Evolutionary conservation across 2,113 vertebrate genomes (phyloP).

Genomic region (Pygoscelis adeliae): DNA sequence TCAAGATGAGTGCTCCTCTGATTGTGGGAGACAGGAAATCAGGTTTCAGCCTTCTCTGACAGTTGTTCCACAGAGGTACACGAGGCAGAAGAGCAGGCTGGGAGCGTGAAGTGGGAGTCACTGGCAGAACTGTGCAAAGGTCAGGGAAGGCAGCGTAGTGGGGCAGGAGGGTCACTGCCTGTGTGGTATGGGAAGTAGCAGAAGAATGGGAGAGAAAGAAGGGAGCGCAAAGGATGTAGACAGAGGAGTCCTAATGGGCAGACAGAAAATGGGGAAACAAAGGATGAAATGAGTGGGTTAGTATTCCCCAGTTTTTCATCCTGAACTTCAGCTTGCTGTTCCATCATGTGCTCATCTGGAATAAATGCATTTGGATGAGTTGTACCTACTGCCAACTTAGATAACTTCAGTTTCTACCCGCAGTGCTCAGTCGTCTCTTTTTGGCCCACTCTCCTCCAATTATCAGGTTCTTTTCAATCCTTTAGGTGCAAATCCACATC

Average conservation of each 20-base stretch:
- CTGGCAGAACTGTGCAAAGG: not conserved
- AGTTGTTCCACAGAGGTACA: not conserved
- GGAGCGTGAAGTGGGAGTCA: not conserved
- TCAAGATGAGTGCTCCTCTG: not conserved
- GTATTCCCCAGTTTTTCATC: not conserved
- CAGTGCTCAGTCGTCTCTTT: not conserved
- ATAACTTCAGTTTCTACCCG: not conserved
- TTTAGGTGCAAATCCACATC: not conserved
- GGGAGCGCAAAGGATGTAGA: not conserved
- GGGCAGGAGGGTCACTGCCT: not conserved
- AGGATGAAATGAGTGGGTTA: not conserved
- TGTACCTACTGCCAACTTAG: not conserved
- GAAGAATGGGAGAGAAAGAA: not conserved
- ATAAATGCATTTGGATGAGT: not conserved
- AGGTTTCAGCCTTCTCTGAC: not conserved
- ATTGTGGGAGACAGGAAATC: not conserved
- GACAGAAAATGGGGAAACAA: not conserved
- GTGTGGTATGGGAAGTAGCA: not conserved
- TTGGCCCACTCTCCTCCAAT: not conserved
- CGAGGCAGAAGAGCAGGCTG: not conserved
- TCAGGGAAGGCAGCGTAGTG: not conserved
- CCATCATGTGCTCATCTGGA: not conserved
- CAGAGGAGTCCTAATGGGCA: rapidly evolving
- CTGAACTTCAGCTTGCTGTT: not conserved
- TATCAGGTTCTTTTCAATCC: not conserved